A percentile compares a stretch with the other conserved stretches of the same genome.
Conservation (phyloP, 1,140 invertebrate species). For the Drosophila auraria region DNA sequence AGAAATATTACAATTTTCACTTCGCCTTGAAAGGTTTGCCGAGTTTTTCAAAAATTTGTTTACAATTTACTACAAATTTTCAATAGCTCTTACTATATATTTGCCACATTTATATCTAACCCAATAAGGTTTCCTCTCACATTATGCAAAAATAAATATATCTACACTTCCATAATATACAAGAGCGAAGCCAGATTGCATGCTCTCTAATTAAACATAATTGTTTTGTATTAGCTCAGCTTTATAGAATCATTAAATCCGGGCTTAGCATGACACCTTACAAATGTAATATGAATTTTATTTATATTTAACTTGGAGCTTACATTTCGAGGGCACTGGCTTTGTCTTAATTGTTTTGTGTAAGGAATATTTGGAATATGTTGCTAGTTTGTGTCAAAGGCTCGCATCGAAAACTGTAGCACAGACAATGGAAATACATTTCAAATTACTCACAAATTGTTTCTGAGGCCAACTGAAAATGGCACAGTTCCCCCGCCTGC, state of each 20-base stretch:
- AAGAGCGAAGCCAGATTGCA: no score
- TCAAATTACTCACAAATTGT: conserved; percentile 32
- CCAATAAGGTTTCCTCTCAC: no score
- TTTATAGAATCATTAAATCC: not conserved
- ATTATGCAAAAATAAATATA: no score
- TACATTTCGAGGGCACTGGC: no score
- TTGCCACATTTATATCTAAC: no score
- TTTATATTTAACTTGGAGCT: not conserved
- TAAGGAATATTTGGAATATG: not conserved
- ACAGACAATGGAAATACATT: conserved; percentile 28
- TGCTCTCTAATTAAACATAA: not conserved
- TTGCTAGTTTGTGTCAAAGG: conserved; percentile 27
- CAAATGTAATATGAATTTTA: conserved; percentile 8
- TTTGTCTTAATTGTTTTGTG: conserved; percentile 18
- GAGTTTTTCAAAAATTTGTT: no score
- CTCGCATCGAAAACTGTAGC: conserved; percentile 2
- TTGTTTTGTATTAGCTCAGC: not conserved
- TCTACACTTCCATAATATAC: no score
- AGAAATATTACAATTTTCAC: no score
- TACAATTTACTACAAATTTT: no score
- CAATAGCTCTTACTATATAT: no score
- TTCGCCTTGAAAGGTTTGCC: no score
- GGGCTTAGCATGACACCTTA: not conserved
- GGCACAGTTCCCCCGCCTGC: not conserved
- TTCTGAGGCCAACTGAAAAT: conserved; percentile 20